These are phyloP conservation scores for Eurypyga helias DNA, from an alignment of 2,113 vertebrate genomes.

Conservation along the genomic window DNA sequence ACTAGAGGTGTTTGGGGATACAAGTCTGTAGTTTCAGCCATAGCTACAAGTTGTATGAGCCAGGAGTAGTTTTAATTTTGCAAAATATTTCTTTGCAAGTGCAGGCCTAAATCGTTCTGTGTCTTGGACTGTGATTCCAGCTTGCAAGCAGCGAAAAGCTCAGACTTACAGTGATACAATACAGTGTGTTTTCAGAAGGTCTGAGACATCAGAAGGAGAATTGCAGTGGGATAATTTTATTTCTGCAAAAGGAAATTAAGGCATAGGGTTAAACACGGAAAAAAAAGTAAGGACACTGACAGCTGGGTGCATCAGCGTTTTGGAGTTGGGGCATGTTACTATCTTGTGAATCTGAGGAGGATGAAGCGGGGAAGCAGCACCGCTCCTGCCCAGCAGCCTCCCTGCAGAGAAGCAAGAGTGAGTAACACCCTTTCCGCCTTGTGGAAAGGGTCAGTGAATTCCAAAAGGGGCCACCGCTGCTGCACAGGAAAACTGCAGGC, in stretches of 20 bases:
- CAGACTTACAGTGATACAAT: background rate
- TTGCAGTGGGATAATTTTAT: background rate
- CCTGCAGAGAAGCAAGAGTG: background rate
- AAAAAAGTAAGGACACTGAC: background rate
- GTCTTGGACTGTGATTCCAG: background rate
- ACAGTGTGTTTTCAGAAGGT: background rate
- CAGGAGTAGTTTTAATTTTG: background rate
- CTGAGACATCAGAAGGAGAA: background rate
- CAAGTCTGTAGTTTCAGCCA: background rate
- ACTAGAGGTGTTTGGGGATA: background rate
- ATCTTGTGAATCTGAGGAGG: background rate
- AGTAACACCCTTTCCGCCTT: background rate
- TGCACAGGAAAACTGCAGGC: background rate
- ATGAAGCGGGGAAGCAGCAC: background rate
- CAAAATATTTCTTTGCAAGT: background rate
- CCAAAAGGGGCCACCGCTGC: background rate
- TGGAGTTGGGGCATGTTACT: background rate
- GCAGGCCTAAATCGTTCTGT: background rate
- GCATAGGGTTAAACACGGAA: background rate
- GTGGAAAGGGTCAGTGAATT: background rate
- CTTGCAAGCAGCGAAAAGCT: background rate
- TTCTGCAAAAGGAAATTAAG: background rate
- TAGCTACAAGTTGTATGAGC: background rate
- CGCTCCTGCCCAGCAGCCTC: accelerated
- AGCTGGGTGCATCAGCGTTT: background rate